Evolutionary conservation across 2,113 vertebrate species (phyloP).

Genomic region (Cyphomyrus plagiostoma): DNA sequence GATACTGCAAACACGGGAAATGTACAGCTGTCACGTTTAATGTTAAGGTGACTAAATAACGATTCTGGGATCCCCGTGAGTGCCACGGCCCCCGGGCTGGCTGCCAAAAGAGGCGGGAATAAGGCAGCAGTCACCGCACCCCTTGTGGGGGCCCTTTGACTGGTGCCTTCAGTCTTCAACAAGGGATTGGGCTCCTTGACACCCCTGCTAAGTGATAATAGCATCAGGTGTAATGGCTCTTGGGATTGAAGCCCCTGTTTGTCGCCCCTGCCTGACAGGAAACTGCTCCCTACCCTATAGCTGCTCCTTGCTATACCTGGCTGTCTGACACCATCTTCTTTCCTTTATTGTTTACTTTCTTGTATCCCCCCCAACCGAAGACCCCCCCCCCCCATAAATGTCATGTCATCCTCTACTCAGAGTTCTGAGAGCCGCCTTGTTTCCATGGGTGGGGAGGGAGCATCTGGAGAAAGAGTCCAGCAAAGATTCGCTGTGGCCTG

Average conservation of each 20-base stretch:
- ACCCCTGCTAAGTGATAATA: not conserved
- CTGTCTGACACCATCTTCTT: not conserved
- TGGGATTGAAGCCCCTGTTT: not conserved
- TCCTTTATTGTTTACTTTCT: not conserved
- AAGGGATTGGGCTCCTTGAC: not conserved
- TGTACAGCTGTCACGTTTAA: not conserved
- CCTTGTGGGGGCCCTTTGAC: not conserved
- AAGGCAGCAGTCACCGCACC: not conserved
- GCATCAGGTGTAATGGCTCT: not conserved
- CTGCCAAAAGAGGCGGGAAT: not conserved
- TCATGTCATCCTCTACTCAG: not conserved
- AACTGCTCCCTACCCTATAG: too few relatives aligned
- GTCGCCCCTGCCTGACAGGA: not conserved
- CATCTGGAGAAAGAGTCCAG: not conserved
- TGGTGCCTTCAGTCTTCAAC: not conserved
- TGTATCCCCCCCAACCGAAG: not conserved
- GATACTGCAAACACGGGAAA: conserved; percentile 3
- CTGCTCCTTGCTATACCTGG: not conserved
- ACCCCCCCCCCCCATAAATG: not conserved
- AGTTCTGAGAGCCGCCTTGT: not conserved
- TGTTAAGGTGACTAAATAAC: not conserved
- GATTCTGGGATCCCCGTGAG: not conserved
- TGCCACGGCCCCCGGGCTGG: not conserved
- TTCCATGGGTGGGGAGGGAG: not conserved
- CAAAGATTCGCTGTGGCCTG: not conserved